Evolutionary conservation across 2,888 invertebrate species (phyloP).

Genomic region (Microctonus hyperodae): DNA sequence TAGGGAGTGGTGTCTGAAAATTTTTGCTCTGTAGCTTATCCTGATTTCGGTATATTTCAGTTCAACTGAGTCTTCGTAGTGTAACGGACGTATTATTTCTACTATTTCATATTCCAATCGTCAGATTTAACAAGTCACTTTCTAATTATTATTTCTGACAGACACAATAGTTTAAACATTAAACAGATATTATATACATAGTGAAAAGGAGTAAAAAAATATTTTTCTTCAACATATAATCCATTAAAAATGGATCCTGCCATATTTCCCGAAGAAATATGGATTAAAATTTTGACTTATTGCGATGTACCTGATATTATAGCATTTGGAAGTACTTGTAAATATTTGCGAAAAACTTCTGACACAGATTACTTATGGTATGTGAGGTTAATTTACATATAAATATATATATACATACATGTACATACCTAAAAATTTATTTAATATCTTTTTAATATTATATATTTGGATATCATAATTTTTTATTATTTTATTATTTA

Average conservation of each 20-base stretch:
- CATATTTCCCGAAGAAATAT: slow-evolving; percentile 62
- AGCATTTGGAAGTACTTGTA: slow-evolving; percentile 61
- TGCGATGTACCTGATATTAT: slow-evolving; percentile 63
- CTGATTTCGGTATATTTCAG: slow-evolving; percentile 5
- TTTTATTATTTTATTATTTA: not conserved
- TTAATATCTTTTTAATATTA: slow-evolving; percentile 7
- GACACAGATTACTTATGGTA: slow-evolving; percentile 62
- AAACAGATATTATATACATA: no score
- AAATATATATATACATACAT: no score
- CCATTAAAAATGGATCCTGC: slow-evolving; percentile 57
- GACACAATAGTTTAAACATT: no score
- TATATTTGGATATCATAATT: no score
- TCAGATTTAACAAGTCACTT: not conserved
- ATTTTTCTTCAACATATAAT: slow-evolving; percentile 27
- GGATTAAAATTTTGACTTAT: slow-evolving; percentile 62
- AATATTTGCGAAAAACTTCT: slow-evolving; percentile 59
- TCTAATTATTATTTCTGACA: not conserved
- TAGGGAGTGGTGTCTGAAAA: slow-evolving; percentile 58
- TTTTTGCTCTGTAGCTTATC: slow-evolving; percentile 38
- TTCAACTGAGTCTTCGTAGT: not conserved
- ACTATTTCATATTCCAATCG: not conserved
- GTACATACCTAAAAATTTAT: no score
- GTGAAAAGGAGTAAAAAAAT: no score
- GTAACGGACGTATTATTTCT: not conserved
- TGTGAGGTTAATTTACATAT: slow-evolving; percentile 50